Evolutionary conservation across 2,113 vertebrate genomes (phyloP).

Genomic region (Sinocyclocheilus maitianheensis): DNA sequence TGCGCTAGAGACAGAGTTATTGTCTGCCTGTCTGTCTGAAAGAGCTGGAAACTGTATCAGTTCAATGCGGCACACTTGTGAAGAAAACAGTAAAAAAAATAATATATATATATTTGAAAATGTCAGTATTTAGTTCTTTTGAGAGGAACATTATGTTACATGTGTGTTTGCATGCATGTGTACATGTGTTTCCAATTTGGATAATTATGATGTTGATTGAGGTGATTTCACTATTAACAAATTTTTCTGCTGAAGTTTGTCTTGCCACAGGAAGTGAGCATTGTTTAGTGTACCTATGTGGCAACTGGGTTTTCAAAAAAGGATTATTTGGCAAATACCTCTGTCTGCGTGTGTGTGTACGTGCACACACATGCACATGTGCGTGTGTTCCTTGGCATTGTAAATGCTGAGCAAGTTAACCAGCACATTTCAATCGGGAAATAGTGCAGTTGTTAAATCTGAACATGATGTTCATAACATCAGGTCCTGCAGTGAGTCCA

Average conservation of each 20-base stretch:
- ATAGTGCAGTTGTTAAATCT: constrained; percentile 51
- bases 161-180: not conserved
- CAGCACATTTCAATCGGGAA: constrained; percentile 48
- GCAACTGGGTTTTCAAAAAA: constrained; percentile 15
- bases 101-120: not conserved
- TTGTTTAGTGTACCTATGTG: constrained; percentile 30
- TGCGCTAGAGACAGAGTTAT: not conserved
- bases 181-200: constrained; percentile 33
- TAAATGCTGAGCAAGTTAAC: constrained; percentile 54
- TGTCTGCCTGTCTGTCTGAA: constrained; percentile 14
- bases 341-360: constrained; percentile 27
- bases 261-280: not conserved
- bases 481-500: not conserved
- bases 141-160: constrained; percentile 27
- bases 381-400: constrained; percentile 54
- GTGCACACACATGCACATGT: constrained; percentile 20
- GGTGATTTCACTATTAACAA: constrained; percentile 48
- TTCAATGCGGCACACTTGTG: not conserved
- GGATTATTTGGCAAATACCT: constrained; percentile 43
- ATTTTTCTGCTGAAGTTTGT: constrained; percentile 27
- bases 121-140: constrained; percentile 20
- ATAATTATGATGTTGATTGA: constrained; percentile 34
- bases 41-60: constrained; percentile 8
- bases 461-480: constrained; percentile 50
- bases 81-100: not conserved